A percentile compares a stretch with the other conserved stretches of the same genome.
phyloP scores from a whole-genome alignment of 1,140 invertebrate species.

The Saxidomus purpurata region DNA sequence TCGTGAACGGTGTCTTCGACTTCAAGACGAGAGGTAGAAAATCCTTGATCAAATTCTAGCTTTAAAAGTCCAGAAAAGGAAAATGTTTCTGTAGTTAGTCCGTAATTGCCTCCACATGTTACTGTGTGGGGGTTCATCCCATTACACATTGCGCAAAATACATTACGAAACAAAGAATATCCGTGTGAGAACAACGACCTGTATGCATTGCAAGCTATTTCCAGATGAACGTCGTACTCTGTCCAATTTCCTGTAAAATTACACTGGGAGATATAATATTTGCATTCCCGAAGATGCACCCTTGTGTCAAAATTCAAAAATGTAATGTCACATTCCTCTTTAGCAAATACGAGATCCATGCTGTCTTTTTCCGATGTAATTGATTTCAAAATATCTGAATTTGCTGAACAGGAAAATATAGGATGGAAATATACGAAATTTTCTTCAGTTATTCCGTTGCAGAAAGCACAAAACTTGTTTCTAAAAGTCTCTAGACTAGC shows the following conservation, averaged over 20 bases:
- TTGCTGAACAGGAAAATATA: not conserved
- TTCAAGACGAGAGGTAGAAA: not conserved
- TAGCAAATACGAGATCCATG: not conserved
- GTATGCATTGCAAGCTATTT: slow-evolving; percentile 1
- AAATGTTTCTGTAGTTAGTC: not conserved
- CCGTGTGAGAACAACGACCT: not conserved
- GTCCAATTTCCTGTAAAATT: not conserved
- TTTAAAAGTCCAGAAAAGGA: not conserved
- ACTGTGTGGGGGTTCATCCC: not conserved
- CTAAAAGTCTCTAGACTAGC: not conserved
- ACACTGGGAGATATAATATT: slow-evolving; percentile 15
- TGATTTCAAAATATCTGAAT: not conserved
- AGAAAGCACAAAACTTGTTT: slow-evolving; percentile 2
- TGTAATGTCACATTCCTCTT: not conserved
- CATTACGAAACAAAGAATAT: not conserved
- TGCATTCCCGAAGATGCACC: not conserved
- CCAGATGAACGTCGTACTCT: not conserved
- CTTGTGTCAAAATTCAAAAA: not conserved
- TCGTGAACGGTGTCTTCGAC: not conserved
- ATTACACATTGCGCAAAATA: slow-evolving; percentile 36
- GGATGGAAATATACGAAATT: not conserved
- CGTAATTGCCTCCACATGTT: not conserved
- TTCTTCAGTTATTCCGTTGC: not conserved
- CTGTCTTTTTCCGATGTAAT: not conserved
- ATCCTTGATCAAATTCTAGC: not conserved